Conservation (phyloP, 2,797 vertebrate species). For the Crocodylus rhombifer region DNA sequence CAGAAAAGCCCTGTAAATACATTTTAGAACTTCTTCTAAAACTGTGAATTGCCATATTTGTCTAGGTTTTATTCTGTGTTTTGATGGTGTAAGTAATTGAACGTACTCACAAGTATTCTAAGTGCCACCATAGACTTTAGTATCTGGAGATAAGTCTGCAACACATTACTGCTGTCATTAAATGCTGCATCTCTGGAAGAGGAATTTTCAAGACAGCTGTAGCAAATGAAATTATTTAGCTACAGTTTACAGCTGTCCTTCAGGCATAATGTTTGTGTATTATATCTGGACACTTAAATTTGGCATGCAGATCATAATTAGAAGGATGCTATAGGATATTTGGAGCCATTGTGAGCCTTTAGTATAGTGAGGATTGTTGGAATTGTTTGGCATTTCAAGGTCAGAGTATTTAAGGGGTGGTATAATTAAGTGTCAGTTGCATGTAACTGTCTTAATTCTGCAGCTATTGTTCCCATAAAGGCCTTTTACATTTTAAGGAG, state of each 20-base stretch:
- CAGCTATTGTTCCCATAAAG: not conserved
- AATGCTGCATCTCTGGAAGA: not conserved
- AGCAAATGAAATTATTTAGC: not conserved
- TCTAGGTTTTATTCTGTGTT: not conserved
- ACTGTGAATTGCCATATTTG: not conserved
- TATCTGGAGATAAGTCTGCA: not conserved
- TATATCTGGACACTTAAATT: not conserved
- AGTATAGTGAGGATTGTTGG: not conserved
- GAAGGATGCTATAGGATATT: not conserved
- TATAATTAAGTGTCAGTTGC: accelerated
- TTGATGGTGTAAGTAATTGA: not conserved
- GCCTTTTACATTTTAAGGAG: not conserved
- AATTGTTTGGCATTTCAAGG: not conserved
- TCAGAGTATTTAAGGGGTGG: not conserved
- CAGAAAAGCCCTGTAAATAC: not conserved
- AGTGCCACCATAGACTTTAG: not conserved
- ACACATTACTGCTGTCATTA: not conserved
- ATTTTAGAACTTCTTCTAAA: not conserved
- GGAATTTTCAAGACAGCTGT: not conserved
- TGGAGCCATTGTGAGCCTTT: not conserved
- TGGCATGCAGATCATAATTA: not conserved
- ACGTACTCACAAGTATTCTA: not conserved
- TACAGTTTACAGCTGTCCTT: constrained; percentile 30
- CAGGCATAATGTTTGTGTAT: accelerated
- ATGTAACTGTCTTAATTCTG: not conserved